Conservation (phyloP, 1,140 invertebrate genomes). For the Sipha flava region DNA sequence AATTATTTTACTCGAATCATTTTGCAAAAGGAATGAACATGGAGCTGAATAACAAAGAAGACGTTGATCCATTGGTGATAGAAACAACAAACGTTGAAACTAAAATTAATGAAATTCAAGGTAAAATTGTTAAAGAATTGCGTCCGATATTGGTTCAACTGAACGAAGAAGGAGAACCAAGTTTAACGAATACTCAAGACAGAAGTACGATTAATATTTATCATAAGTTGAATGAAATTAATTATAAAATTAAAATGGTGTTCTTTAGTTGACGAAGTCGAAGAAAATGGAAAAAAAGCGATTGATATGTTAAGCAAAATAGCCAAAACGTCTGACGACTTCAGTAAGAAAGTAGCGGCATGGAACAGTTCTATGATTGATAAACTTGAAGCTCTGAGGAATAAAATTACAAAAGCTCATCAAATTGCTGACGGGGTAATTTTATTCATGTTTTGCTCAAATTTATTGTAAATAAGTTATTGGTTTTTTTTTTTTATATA, state of each 20-base stretch:
- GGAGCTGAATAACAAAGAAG: not conserved
- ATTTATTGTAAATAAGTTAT: not conserved
- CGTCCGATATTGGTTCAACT: constrained; percentile 41
- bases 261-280: constrained; percentile 36
- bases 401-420: constrained; percentile 65
- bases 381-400: constrained; percentile 57
- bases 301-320: constrained; percentile 35
- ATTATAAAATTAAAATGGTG: constrained; percentile 37
- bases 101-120: constrained; percentile 10
- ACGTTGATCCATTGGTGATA: not conserved
- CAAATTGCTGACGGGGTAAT: constrained; percentile 72
- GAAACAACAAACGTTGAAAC: not conserved
- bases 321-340: constrained; percentile 39
- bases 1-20: not conserved
- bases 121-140: not conserved
- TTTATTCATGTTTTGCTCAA: constrained; percentile 11
- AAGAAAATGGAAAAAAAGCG: constrained; percentile 37
- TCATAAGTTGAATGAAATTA: constrained; percentile 42
- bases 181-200: constrained; percentile 44
- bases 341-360: constrained; percentile 51
- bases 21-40: constrained; percentile 4
- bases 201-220: constrained; percentile 37
- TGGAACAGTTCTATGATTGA: constrained; percentile 54
- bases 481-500: constrained; percentile 32
- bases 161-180: constrained; percentile 49